Evolutionary conservation across 2,113 vertebrate species (phyloP).

Genomic region (Probosciger aterrimus): DNA sequence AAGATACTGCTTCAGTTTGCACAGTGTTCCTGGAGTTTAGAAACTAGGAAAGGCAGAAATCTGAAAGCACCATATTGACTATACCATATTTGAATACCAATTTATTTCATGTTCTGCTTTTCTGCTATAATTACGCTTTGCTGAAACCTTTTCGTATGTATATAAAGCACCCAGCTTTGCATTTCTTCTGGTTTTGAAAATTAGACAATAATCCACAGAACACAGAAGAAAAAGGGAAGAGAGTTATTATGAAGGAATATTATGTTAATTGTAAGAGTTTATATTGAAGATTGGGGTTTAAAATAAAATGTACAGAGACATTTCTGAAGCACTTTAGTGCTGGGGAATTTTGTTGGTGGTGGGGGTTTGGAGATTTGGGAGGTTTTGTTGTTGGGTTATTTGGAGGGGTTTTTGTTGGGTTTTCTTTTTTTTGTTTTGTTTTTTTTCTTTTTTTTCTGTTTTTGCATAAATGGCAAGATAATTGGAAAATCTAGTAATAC

Average conservation of each 20-base stretch:
- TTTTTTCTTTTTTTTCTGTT: no score
- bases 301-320: neutral
- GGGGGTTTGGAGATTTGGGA: fast-evolving
- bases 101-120: neutral
- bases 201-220: neutral
- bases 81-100: neutral
- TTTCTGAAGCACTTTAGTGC: neutral
- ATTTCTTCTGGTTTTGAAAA: neutral
- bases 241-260: neutral
- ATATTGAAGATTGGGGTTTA: neutral
- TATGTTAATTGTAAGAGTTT: neutral
- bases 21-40: neutral
- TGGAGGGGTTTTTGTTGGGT: fast-evolving
- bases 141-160: neutral
- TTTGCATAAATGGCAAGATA: neutral
- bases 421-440: neutral
- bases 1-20: constrained; percentile 38
- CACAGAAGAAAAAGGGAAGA: neutral
- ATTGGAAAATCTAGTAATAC: neutral
- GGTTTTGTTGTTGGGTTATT: neutral
- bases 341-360: fast-evolving
- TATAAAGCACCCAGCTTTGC: neutral
- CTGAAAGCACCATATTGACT: neutral
- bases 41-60: constrained; percentile 4
- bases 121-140: neutral